Evolutionary conservation across 1,140 invertebrate species (phyloP).

Genomic region (Dufourea novaeangliae): DNA sequence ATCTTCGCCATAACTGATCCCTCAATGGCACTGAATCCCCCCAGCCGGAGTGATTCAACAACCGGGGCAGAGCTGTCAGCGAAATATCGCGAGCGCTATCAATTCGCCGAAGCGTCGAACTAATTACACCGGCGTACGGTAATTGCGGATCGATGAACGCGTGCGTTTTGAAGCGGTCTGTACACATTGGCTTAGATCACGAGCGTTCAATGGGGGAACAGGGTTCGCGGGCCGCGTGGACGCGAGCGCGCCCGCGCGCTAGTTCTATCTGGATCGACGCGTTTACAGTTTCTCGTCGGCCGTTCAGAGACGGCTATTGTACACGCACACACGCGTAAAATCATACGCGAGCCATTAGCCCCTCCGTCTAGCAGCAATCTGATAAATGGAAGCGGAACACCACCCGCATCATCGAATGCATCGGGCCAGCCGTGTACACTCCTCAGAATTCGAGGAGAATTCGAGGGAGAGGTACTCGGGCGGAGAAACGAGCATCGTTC

Average conservation of each 20-base stretch:
- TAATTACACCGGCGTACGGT: neutral
- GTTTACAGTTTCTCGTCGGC: neutral
- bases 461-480: neutral
- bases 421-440: neutral
- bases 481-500: neutral
- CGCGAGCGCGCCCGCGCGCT: neutral
- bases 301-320: neutral
- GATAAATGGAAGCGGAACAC: constrained; percentile 7
- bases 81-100: constrained; percentile 11
- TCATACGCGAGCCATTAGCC: neutral
- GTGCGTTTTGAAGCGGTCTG: neutral
- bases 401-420: neutral
- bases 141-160: neutral
- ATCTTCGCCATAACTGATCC: no score
- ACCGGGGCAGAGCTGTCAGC: neutral
- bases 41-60: neutral
- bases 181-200: neutral
- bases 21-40: no score
- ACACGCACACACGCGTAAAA: neutral
- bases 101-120: constrained; percentile 2
- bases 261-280: neutral
- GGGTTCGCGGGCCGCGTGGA: neutral
- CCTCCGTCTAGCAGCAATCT: neutral
- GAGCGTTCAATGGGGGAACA: neutral
- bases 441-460: neutral